Conservation (phyloP, 2,113 vertebrate species). For the Alethe castanea region DNA sequence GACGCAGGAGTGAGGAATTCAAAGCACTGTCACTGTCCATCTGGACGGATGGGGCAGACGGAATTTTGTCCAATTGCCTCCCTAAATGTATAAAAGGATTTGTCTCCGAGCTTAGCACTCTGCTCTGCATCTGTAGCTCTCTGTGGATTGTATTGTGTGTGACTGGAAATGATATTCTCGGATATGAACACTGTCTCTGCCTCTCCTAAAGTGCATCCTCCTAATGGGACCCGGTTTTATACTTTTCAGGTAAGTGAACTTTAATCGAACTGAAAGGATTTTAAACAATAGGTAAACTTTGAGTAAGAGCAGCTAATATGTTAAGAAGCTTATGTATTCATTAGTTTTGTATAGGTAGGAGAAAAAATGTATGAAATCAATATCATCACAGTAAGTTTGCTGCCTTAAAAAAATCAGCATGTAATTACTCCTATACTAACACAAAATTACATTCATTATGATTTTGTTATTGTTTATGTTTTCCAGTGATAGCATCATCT, state of each 20-base stretch:
- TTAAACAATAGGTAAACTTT: slow-evolving; percentile 56
- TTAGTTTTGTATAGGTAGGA: background rate
- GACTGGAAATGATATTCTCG: slow-evolving; percentile 95
- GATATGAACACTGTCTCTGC: slow-evolving; percentile 94
- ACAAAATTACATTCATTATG: background rate
- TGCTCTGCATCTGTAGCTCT: slow-evolving; percentile 67
- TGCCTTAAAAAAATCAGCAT: background rate
- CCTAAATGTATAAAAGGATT: slow-evolving; percentile 75
- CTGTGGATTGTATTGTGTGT: slow-evolving; percentile 81
- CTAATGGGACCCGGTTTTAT: slow-evolving; percentile 96
- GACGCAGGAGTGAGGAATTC: slow-evolving; percentile 60
- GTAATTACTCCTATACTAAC: slow-evolving; percentile 4
- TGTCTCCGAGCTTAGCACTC: slow-evolving; percentile 68
- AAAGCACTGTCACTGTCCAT: slow-evolving; percentile 30
- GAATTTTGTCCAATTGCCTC: slow-evolving; percentile 65
- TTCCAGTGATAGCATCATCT: background rate
- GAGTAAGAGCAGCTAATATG: background rate
- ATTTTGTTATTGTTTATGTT: slow-evolving; percentile 18
- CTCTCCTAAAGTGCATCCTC: slow-evolving; percentile 94
- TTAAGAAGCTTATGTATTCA: slow-evolving; percentile 14
- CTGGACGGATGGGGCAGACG: slow-evolving; percentile 74
- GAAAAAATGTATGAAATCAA: background rate
- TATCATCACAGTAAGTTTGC: background rate
- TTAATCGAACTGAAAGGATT: slow-evolving; percentile 35
- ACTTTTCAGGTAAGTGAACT: slow-evolving; percentile 93